Evolutionary conservation across 2,888 invertebrate species (phyloP), one percentile per base, ranked within the genome.

Genomic region (Zonitis immaculata): DNA sequence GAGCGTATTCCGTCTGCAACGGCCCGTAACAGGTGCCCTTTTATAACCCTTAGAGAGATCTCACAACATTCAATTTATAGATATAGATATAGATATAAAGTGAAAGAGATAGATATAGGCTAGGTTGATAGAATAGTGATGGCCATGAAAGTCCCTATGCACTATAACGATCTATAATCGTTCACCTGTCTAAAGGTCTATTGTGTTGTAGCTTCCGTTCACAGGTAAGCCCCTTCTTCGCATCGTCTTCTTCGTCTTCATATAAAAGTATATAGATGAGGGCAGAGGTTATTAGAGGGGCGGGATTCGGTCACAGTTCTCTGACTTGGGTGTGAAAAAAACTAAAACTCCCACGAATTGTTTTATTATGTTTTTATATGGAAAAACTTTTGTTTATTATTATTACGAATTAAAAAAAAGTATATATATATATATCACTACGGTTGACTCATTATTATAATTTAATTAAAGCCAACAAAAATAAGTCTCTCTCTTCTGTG

Each of bases 321-420:
- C 44, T 68, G 67, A 61, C 49, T 63, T 60, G 61, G 66, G 69
- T 70, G 70, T 69, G 70, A n/a, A n/a, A 70, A 70, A 68, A 63
- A 61, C 56, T 56, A 45, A 58, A 57, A 61, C 49, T 68, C 67
- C 59, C 68, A 67, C 67, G 67, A n/a, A n/a, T n/a, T n/a, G n/a
- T n/a, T n/a, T n/a, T n/a, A 67, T 66, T 66, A 65, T 66, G 50
- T 49, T 52, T 44, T 56, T 59, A 66, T 61, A 61, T 63, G 61
- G n/a, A n/a, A 63, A 64, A 51, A 45, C 42, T n/a, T 51, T 35
- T 35, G 35, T 35, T 35, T 35, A 14, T 35, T 35, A 14, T 35
- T n/a, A n/a, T n/a, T n/a, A n/a, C n/a, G 35, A 35, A 35, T 35
- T 64, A 62, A 67, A 63, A 66, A 64, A n/a, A n/a, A n/a, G n/a